Evolutionary conservation across 2,113 vertebrate genomes (phyloP).

Genomic region (Laterallus jamaicensis): DNA sequence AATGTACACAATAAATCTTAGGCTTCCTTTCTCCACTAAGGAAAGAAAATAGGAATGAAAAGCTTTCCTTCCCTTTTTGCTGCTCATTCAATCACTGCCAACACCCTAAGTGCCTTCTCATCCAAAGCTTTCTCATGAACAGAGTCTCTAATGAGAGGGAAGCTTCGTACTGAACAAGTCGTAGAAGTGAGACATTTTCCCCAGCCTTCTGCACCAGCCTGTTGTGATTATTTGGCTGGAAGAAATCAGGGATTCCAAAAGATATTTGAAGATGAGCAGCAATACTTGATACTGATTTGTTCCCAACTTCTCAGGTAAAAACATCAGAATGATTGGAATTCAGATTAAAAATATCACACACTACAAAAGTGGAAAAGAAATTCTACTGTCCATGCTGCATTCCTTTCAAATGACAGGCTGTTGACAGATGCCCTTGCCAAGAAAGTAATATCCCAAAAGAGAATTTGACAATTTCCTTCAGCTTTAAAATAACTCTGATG

Average conservation of each 20-base stretch:
- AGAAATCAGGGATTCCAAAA: slow-evolving; percentile 2
- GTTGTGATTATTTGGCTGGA: not conserved
- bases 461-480: slow-evolving; percentile 45
- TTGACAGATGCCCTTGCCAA: slow-evolving; percentile 46
- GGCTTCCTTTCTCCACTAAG: slow-evolving; percentile 3
- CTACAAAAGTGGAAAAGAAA: not conserved
- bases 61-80: slow-evolving; percentile 23
- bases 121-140: slow-evolving; percentile 31
- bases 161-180: not conserved
- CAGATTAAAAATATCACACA: not conserved
- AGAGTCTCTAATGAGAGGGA: not conserved
- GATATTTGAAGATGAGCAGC: not conserved
- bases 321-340: not conserved
- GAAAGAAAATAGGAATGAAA: slow-evolving; percentile 31
- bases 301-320: not conserved
- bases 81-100: slow-evolving; percentile 28
- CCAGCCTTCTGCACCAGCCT: not conserved
- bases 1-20: slow-evolving; percentile 35
- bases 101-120: not conserved
- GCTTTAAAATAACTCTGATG: slow-evolving; percentile 35
- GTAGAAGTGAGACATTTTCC: not conserved
- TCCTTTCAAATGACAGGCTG: slow-evolving; percentile 52
- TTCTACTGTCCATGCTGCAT: not conserved
- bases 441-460: slow-evolving; percentile 47
- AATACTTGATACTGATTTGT: not conserved